Evolutionary conservation across 2,797 vertebrate genomes (phyloP).

Genomic region (Adelosebastes latens): DNA sequence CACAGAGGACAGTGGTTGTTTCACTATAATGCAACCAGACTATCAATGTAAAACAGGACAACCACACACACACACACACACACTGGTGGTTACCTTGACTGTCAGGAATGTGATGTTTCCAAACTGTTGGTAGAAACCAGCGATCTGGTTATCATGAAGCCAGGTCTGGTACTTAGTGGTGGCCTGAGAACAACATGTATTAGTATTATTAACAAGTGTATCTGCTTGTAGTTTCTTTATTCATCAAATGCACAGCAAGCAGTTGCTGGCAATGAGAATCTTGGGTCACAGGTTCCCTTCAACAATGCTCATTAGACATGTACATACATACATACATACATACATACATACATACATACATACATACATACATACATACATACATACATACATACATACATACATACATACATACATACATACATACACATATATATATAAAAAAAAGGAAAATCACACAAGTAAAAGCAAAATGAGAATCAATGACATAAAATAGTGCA

Average conservation of each 20-base stretch:
- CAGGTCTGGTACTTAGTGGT: constrained; percentile 75
- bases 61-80: not conserved
- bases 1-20: not conserved
- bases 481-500: no score
- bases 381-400: no score
- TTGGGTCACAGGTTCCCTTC: no score
- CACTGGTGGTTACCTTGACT: constrained; percentile 75
- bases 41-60: not conserved
- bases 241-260: no score
- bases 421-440: no score
- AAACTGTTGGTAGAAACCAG: constrained; percentile 83
- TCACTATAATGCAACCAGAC: not conserved
- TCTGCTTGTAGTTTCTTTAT: not conserved
- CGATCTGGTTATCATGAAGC: constrained; percentile 78
- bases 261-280: no score
- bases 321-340: no score
- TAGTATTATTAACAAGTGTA: not conserved
- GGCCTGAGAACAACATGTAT: constrained; percentile 53
- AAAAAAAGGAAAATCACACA: not conserved
- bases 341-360: no score
- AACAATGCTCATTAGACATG: no score
- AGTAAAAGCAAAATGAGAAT: no score
- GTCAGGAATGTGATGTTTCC: constrained; percentile 84
- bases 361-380: no score
- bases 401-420: no score